Base-by-base conservation (phyloP, 2,797 vertebrate genomes). In the Neoniphon sammara region DNA sequence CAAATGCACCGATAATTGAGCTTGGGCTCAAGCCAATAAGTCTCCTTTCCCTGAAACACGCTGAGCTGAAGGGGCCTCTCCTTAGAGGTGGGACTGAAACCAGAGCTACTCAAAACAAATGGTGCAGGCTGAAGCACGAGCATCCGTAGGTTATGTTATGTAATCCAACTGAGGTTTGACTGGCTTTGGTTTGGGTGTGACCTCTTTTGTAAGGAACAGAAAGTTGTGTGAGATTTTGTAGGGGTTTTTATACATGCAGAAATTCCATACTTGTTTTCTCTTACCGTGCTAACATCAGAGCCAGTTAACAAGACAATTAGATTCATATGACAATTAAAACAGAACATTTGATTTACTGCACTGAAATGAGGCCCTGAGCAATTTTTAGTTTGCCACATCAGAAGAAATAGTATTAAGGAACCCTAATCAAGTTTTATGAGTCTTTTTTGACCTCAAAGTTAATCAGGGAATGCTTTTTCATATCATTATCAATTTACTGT, bases 91-190 rank as follows among this genome's bases (percentile, higher is more conserved):
- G 72, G 65, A 58, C 27, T 73, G 67, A 72, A 81, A 78, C 70
- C 65, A 56, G 81, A 85, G 60, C 63, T 52, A 0, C 20, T 75
- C 61, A 70, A 73, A 80, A 86, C 50, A 64, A 80, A 8, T 49
- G 25, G 59, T 4, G 0, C 55, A 59, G 52, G 27, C 59, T 78
- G 46, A 82, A 52, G 55, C 65, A 60, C 3, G 39, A 0, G 3
- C 25, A 39, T 5, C 34, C 54, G 81, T 59, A 39, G 52, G 34
- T 31, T 75, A 2, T 67, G 57, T 81, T 84, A 83, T 68, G 53
- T 79, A 85, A 86, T 67, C 27, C 63, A 73, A 46, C 14, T 17
- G 57, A 66, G 63, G 14, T 70, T 77, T 61, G 14, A 56, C 21
- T 34, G 49, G 65, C 77, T 63, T 68, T 27, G 3, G 49, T 31